Conservation (phyloP, 2,113 vertebrate species). For the Microtus pennsylvanicus region DNA sequence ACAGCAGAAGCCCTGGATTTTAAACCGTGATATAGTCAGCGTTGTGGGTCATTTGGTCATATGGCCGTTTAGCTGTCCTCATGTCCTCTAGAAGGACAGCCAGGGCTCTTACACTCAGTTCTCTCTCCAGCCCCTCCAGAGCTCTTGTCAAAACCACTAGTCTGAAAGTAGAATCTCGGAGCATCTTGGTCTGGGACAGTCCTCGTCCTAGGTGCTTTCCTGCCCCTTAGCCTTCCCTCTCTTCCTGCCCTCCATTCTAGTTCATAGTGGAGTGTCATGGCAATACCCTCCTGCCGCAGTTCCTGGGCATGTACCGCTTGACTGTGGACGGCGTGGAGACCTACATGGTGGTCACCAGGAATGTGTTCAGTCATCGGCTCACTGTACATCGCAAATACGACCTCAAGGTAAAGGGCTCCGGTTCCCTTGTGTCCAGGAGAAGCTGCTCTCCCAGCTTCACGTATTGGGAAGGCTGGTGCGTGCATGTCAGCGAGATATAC, state of each 20-base stretch:
- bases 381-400: conserved; percentile 97
- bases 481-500: accelerated
- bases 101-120: not conserved
- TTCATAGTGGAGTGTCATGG: conserved; percentile 99
- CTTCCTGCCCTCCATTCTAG: conserved; percentile 81
- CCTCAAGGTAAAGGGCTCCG: conserved; percentile 91
- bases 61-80: not conserved
- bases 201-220: not conserved
- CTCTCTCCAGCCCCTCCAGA: not conserved
- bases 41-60: not conserved
- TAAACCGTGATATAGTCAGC: not conserved
- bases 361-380: conserved; percentile 96
- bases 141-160: not conserved
- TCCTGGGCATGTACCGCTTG: conserved; percentile 98
- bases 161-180: not conserved
- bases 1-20: not conserved
- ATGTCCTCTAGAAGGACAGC: not conserved
- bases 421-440: not conserved
- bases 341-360: conserved; percentile 98
- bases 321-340: conserved; percentile 98
- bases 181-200: not conserved
- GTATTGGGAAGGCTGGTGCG: accelerated
- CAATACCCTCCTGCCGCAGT: conserved; percentile 97
- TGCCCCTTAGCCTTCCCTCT: not conserved
- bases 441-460: accelerated